Evolutionary conservation across 2,888 invertebrate genomes (phyloP), one percentile per base, ranked within the genome.

Genomic region (Macroteleia sp.): DNA sequence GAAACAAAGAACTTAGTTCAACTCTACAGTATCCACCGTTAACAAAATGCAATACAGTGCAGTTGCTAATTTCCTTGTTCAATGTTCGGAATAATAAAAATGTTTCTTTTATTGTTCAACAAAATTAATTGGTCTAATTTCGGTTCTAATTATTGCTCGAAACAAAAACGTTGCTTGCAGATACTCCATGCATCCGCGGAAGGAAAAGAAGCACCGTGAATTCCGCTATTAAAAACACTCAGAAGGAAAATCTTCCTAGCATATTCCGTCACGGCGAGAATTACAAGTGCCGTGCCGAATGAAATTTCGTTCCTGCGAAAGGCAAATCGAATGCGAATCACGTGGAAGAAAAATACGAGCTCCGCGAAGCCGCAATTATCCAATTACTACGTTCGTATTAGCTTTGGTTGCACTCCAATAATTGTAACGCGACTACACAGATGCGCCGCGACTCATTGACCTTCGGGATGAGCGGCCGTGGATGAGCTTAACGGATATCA

Each of bases 331-430:
- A 69, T 52, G 70, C 62, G 57, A 52, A 50, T 74, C 48, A 54
- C 44, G 20, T 39, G 41, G 22, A 57, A 59, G 50, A 61, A 74
- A 57, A 64, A 48, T 28, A 71, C 32, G 59, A 56, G 64, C 50
- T 28, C 46, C 32, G 71, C 56, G 57, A 46, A 46, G 42, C 56
- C 57, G 77, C 81, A 87, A 86, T 87, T 87, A 86, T 86, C 84
- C 85, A 86, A 87, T 87, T 87, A 87, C 83, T 71, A 77, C 70
- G 79, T 75, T 81, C 79, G 74, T 71, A 82, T 86, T 84, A 81
- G 80, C 80, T 78, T 74, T 75, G 80, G 83, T 83, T 80, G 82
- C 80, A 82, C 74, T 83, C 81, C 80, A 83, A 87, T 86, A 84
- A 85, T 83, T 85, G 81, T 80, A 81, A 74, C 78, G 79, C 70